These are phyloP conservation scores for Trematomus bernacchii DNA, from an alignment of 2,797 vertebrate species.

Conservation along the genomic window DNA sequence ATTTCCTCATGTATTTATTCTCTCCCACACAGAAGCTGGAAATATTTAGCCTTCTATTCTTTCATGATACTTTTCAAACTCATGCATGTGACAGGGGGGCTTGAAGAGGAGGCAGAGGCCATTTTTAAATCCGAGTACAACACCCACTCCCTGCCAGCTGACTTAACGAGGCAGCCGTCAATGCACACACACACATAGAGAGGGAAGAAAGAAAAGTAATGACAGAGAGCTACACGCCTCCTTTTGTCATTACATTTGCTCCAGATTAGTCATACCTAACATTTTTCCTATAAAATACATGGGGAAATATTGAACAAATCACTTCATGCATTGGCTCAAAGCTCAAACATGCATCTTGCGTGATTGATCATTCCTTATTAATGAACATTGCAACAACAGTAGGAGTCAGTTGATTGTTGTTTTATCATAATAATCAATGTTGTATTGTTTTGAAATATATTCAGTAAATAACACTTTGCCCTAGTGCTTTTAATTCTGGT, in stretches of 20 bases:
- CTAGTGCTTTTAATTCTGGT: not conserved
- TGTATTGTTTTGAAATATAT: too few relatives aligned
- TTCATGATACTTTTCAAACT: constrained; percentile 55
- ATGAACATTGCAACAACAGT: not conserved
- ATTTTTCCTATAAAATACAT: not conserved
- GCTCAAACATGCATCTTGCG: not conserved
- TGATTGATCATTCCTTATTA: not conserved
- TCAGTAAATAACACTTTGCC: not conserved
- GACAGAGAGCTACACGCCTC: not conserved
- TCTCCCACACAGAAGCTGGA: constrained; percentile 48
- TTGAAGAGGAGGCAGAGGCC: constrained; percentile 47
- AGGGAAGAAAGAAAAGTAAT: not conserved
- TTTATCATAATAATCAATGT: not conserved
- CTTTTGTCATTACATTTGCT: not conserved
- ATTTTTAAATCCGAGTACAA: constrained; percentile 62
- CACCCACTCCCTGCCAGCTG: constrained; percentile 58
- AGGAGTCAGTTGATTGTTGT: not conserved
- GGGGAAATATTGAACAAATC: not conserved
- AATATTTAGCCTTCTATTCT: constrained; percentile 53
- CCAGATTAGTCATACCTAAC: not conserved
- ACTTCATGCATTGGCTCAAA: not conserved
- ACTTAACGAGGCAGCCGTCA: constrained; percentile 33
- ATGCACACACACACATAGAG: constrained; percentile 8
- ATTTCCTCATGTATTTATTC: constrained; percentile 59
- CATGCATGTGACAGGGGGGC: constrained; percentile 48